Evolutionary conservation across 2,888 invertebrate species (phyloP), one percentile per base, ranked within the genome.

Genomic region (Macroteleia sp.): DNA sequence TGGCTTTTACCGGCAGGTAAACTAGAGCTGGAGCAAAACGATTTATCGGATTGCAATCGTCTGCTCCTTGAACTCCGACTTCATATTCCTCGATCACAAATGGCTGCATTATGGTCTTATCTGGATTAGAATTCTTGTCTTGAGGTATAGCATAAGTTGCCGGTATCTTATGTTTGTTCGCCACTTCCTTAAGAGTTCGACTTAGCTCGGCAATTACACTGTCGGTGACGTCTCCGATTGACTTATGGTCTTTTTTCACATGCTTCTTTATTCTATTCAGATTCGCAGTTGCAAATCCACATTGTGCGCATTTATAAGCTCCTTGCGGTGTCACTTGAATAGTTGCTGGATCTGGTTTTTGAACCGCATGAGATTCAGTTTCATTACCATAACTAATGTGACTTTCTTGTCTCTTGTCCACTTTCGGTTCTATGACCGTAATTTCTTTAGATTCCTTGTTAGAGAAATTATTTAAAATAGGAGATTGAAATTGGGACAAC

Each of bases 1-100:
- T 95, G 91, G 96, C 95, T 84, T 96, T 95, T 90, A 98, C 98
- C 81, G 98, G 98, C 92, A 98, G 94, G 93, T 97, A 97, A 92
- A 98, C 97, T 87, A 98, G 94, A 86, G 98, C 97, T 83, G 98
- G 97, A 88, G 97, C 95, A 92, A 98, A 96, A 91, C 95, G 94
- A 77, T 89, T 91, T 74, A 88, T 86, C 52, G 86, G 81, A 57
- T 81, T 82, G 19, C 87, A 82, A 17, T 88, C 87, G 28, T 86
- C 89, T 67, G 83, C 83, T 6, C 80, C 78, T 50, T 81, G 84
- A 79, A 82, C 61, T 1, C 74, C 92, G 86, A 92, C 91, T 16
- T 92, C 93, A 46, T 90, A 90, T 91, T 96, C 96, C 92, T 95
- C 94, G 86, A 97, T 93, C 85, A 97, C 94, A 92, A 98, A 98